A percentile compares a stretch with the other conserved stretches of the same genome.
Evolutionary conservation across 1,140 invertebrate genomes (phyloP).

Genomic region (Cecropterus lyciades): DNA sequence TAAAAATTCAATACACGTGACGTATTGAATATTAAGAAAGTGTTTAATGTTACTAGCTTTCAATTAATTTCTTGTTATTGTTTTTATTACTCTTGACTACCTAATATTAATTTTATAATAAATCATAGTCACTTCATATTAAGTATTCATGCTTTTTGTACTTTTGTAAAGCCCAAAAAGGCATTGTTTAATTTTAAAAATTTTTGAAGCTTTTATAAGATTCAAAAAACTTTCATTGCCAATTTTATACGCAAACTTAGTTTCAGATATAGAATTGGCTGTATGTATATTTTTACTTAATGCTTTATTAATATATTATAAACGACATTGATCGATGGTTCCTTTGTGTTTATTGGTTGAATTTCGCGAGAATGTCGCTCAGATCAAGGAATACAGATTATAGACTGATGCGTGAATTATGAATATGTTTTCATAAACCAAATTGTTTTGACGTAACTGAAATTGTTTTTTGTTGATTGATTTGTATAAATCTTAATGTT

Average conservation of each 20-base stretch:
- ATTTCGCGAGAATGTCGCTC: slow-evolving; percentile 5
- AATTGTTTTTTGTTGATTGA: too few relatives aligned
- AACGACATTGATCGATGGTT: slow-evolving; percentile 30
- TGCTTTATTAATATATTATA: slow-evolving; percentile 15
- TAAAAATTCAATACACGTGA: too few relatives aligned
- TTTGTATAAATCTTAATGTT: too few relatives aligned
- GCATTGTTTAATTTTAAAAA: too few relatives aligned
- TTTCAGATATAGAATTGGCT: slow-evolving; percentile 25
- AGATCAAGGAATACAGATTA: slow-evolving; percentile 11
- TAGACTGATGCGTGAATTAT: background rate
- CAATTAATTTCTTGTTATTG: slow-evolving; percentile 5
- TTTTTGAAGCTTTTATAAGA: slow-evolving; percentile 3
- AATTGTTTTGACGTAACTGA: too few relatives aligned
- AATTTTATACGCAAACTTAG: slow-evolving; percentile 29
- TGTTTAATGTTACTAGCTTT: background rate
- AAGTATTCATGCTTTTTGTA: too few relatives aligned
- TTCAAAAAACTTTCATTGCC: background rate
- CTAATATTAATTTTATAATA: too few relatives aligned
- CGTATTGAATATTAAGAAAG: background rate
- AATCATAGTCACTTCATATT: too few relatives aligned
- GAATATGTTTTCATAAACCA: too few relatives aligned
- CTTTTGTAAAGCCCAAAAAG: too few relatives aligned
- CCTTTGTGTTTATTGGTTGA: slow-evolving; percentile 15
- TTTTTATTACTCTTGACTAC: too few relatives aligned
- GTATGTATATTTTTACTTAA: slow-evolving; percentile 25